Evolutionary conservation across 2,888 invertebrate genomes (phyloP), one percentile per base, ranked within the genome.

Genomic region (Coelinius sp.): DNA sequence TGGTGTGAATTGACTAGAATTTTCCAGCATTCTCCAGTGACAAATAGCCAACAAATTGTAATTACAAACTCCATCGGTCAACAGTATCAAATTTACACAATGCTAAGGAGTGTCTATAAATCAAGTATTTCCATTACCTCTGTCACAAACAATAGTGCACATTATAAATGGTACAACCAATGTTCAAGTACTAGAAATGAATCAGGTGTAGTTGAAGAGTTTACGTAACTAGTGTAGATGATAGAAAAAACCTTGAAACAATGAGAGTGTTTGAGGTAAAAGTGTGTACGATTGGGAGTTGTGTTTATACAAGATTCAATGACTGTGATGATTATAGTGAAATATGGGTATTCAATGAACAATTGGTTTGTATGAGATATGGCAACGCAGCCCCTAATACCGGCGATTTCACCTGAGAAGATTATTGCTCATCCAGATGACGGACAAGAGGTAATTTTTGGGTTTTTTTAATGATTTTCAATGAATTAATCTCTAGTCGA

Each of bases 341-440:
- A 70, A 62, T 73, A 71, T 68, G 75, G 73, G 68, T 35, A 70
- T 73, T 62, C 20, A 73, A 78, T 75, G 73, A 74, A 76, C 75
- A 75, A 78, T 76, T 75, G 44, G 70, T 73, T 71, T 72, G 71
- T 64, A 73, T 71, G 69, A 73, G 70, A 72, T 68, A 78, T 78
- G 75, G 75, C 76, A 73, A 75, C 75, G 70, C 73, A 75, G 73
- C 76, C 71, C 73, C 76, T 78, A 74, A 76, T 78, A 76, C 75
- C 73, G 70, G 75, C 70, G 76, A 78, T 74, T 78, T 73, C 75
- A 78, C 76, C 75, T 78, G 75, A 78, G 75, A 76, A 74, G 71
- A 72, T 66, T 49, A 71, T 68, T 41, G 75, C 73, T 75, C 73
- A 76, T 62, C 73, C 73, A 76, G 70, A 78, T 76, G 78, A 68